Evolutionary conservation across 2,113 vertebrate genomes (phyloP), one percentile per base, ranked within the genome.

Genomic region (Leiothrix lutea): DNA sequence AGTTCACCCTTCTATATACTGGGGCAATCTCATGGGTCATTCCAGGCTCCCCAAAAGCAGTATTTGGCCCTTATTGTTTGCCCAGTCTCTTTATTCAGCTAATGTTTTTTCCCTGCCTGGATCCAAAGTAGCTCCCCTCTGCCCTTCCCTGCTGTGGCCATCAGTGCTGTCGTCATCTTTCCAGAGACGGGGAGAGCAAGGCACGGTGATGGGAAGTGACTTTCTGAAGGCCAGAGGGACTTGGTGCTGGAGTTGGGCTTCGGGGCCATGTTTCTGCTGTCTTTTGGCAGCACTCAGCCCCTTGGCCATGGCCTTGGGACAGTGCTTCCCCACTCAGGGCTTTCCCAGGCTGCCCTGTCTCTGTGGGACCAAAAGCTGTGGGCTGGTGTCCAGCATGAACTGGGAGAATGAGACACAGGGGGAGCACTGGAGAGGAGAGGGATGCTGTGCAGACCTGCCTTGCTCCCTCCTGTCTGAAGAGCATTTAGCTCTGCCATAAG

Each of bases 151-250:
- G 64, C 61, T 44, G 24, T 45, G 58, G 44, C 73, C 54, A 4
- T 61, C 53, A 12, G 61, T 19, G 65, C 95, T 57, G 33, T 75
- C n/a, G n/a, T 65, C 45, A 22, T 14, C n/a, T 29, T 47, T 50
- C 47, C 4, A 4, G 36, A 42, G 45, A 21, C 12, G 29, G 42
- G 78, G 35, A 67, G 20, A 29, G 36, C 57, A 19, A 60, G 80
- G 57, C 78, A 44, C 0, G 0, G 53, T 47, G 81, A 69, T 1
- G 1, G 14, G 31, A 54, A 42, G 48, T 12, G 70, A 16, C 21
- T 56, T 60, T 24, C 36, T 48, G 33, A n/a, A 28, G 44, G 75
- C 58, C 58, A 44, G 72, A 51, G 20, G 51, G 66, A 20, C 40
- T 62, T 19, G 11, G 23, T 44, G 70, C 65, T 3, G 4, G 38